phyloP scores from a whole-genome alignment of 2,113 vertebrate genomes.

The Austrofundulus limnaeus region DNA sequence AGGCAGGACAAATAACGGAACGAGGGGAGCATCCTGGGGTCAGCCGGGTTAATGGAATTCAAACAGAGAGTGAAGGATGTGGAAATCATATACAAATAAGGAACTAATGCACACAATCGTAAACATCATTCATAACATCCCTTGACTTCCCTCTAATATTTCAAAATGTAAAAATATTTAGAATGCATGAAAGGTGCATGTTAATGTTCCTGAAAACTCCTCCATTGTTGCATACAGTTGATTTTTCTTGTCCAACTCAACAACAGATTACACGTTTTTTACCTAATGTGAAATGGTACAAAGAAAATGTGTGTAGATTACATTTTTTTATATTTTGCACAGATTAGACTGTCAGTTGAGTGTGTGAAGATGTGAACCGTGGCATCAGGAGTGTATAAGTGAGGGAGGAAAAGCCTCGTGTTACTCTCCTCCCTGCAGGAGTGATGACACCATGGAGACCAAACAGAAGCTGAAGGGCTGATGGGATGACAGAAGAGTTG shows the following conservation, averaged over 20 bases:
- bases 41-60: constrained; percentile 79
- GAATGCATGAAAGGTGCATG: too few relatives aligned
- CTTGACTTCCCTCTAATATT: too few relatives aligned
- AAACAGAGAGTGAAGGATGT: constrained; percentile 79
- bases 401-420: constrained; percentile 64
- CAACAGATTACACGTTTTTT: too few relatives aligned
- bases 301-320: too few relatives aligned
- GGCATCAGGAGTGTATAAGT: constrained; percentile 36
- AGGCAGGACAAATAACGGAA: constrained; percentile 41
- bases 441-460: constrained; percentile 73
- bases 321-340: background rate
- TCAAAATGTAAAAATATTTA: too few relatives aligned
- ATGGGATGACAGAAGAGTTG: constrained; percentile 55
- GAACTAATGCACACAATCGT: constrained; percentile 26
- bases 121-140: background rate
- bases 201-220: too few relatives aligned
- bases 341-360: background rate
- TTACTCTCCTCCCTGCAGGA: constrained; percentile 70
- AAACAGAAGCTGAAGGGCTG: constrained; percentile 72
- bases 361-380: background rate
- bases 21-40: constrained; percentile 71
- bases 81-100: constrained; percentile 73
- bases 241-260: too few relatives aligned
- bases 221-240: too few relatives aligned
- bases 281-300: too few relatives aligned